Evolutionary conservation across 92 coral and sea anemone species (phyloP).

Genomic region (Palythoa caribaeorum): DNA sequence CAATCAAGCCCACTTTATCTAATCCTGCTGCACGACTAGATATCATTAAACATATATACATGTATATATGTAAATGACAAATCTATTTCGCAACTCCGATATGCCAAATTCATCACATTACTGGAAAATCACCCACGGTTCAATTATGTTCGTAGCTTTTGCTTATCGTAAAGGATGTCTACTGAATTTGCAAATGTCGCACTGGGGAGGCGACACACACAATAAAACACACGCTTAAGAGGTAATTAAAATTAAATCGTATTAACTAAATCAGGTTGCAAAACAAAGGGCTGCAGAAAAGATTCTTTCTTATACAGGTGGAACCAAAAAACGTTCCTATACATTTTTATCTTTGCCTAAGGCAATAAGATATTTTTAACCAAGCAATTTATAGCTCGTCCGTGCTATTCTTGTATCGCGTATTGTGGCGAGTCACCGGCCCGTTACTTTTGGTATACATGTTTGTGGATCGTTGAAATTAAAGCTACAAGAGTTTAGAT

Average conservation of each 20-base stretch:
- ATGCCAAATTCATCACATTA: conserved; percentile 60
- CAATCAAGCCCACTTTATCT: conserved; percentile 25
- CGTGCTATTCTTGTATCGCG: conserved; percentile 9
- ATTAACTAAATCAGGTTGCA: conserved; percentile 72
- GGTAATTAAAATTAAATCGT: conserved; percentile 85
- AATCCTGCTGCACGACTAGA: conserved; percentile 16
- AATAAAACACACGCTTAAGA: conserved; percentile 82
- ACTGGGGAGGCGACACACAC: conserved; percentile 64
- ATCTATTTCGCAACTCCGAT: conserved; percentile 45
- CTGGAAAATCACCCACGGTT: conserved; percentile 74
- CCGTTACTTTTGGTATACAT: conserved; percentile 14
- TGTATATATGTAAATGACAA: conserved; percentile 22
- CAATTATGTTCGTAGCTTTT: conserved; percentile 64
- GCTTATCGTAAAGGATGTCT: conserved; percentile 77
- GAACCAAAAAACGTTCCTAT: conserved; percentile 70
- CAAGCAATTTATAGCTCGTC: conserved; percentile 4
- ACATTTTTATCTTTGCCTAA: conserved; percentile 68
- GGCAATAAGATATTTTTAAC: conserved; percentile 54
- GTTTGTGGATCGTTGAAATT: neutral
- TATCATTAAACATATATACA: conserved; percentile 23
- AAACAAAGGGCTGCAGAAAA: conserved; percentile 51
- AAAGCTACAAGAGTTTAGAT: conserved; percentile 31
- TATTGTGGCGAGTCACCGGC: conserved; percentile 9
- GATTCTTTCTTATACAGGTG: conserved; percentile 67
- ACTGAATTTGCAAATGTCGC: conserved; percentile 81